Evolutionary conservation across 2,113 vertebrate species (phyloP), one percentile per base, ranked within the genome.

Genomic region (Phylloscopus trochiloides): DNA sequence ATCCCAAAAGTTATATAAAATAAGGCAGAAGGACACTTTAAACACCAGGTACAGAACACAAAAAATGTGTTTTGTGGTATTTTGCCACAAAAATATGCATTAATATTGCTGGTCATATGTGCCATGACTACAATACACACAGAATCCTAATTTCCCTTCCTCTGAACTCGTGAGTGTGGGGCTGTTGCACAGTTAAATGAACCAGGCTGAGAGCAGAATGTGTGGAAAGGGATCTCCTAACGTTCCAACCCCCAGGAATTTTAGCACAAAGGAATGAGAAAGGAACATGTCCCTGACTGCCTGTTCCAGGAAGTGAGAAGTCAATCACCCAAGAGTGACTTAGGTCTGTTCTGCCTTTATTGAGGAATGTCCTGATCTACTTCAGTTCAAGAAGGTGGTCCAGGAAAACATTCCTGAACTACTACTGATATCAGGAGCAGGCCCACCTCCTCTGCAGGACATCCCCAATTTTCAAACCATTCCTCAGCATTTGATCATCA

Each of bases 81-180:
- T 82, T 82, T 91, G 31, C 36, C 70, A 85, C 47, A 31, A 40
- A 83, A 58, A 47, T 3, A 15, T 5, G 10, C 17, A n/a, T 68
- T 63, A 28, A 24, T 58, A 48, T 38, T 38, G 51, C 40, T 51
- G 59, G 9, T 17, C 54, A 9, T 40, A 24, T 15, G 25, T 38
- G 25, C 38, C 55, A 3, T 21, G 26, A 65, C 16, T 58, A 4
- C 0, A 0, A 52, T 57, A 62, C 38, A 61, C 4, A 28, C 2
- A 51, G 50, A 77, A 82, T 57, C 36, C 50, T 17, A 0, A 32
- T 34, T 79, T 82, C 36, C 47, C n/a, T 61, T 55, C 59, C 40
- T 55, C 45, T 22, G 42, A 47, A 47, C 14, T 34, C 3, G 0
- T 18, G 58, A 16, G 12, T 40, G 43, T 15, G 36, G 62, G 84